These are phyloP conservation scores for Lepisosteus oculatus DNA, from an alignment of 2,113 vertebrate species.

Conservation along the genomic window DNA sequence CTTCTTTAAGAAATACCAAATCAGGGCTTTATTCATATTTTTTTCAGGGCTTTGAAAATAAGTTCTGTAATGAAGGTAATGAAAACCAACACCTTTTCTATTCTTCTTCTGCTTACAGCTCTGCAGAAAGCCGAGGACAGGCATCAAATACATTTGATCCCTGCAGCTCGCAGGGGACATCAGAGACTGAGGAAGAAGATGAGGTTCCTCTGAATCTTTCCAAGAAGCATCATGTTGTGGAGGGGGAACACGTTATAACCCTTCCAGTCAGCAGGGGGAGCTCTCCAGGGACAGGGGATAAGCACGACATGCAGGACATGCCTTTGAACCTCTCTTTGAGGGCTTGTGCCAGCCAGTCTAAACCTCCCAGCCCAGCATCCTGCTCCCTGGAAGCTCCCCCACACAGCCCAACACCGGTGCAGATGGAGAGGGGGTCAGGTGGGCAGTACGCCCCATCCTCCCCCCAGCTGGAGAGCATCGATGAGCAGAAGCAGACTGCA, in stretches of 20 bases:
- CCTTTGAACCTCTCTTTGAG: conserved; percentile 89
- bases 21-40: no score
- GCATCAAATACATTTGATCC: background rate
- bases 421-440: background rate
- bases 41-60: background rate
- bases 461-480: conserved; percentile 47
- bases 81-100: no score
- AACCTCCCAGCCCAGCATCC: conserved; percentile 46
- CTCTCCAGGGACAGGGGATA: conserved; percentile 13
- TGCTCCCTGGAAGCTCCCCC: background rate
- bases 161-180: conserved; percentile 2
- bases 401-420: background rate
- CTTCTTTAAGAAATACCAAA: no score
- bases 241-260: conserved; percentile 8
- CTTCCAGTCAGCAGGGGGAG: conserved; percentile 12
- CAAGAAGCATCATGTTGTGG: conserved; percentile 58
- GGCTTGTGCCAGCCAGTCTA: conserved; percentile 29
- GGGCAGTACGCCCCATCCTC: conserved; percentile 13
- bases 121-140: conserved; percentile 25
- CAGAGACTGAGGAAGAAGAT: conserved; percentile 41
- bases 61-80: no score
- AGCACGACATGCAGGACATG: conserved; percentile 59
- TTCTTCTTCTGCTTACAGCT: conserved; percentile 32
- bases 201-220: conserved; percentile 87
- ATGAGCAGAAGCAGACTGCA: conserved; percentile 86